Percentiles rank a stretch among this genome's conserved stretches.
Evolutionary conservation across 2,888 invertebrate genomes (phyloP).

Genomic region (Clivina fossor): DNA sequence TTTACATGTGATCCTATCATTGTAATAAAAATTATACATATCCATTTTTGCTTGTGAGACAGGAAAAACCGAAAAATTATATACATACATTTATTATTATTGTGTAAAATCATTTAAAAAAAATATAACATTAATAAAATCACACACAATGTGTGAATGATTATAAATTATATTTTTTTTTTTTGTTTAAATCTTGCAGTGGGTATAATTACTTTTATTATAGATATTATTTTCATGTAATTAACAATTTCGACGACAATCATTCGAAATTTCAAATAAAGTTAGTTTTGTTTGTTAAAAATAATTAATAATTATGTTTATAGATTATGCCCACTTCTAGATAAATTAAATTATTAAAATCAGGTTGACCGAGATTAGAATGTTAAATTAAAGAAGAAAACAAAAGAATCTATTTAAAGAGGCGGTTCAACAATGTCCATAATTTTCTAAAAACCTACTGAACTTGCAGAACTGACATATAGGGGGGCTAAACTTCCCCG

Average conservation of each 20-base stretch:
- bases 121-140: no score
- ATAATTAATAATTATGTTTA: no score
- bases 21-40: slow-evolving; percentile 36
- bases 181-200: slow-evolving; percentile 34
- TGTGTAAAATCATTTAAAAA: slow-evolving; percentile 33
- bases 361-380: slow-evolving; percentile 35
- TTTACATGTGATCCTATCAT: slow-evolving; percentile 35
- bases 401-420: slow-evolving; percentile 21
- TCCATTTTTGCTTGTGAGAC: slow-evolving; percentile 36
- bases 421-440: no score
- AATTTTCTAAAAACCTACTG: no score
- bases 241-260: background rate
- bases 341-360: slow-evolving; percentile 9
- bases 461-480: no score
- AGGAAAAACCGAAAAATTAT: slow-evolving; percentile 34
- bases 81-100: slow-evolving; percentile 30
- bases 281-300: no score
- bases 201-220: slow-evolving; percentile 23
- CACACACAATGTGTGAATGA: no score
- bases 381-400: slow-evolving; percentile 27
- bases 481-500: background rate
- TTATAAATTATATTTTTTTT: slow-evolving; percentile 28
- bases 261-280: no score
- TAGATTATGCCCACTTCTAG: background rate
- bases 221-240: background rate